Evolutionary conservation across 1,140 invertebrate species (phyloP), one percentile per base, ranked within the genome.

Genomic region (Drosophila asahinai): DNA sequence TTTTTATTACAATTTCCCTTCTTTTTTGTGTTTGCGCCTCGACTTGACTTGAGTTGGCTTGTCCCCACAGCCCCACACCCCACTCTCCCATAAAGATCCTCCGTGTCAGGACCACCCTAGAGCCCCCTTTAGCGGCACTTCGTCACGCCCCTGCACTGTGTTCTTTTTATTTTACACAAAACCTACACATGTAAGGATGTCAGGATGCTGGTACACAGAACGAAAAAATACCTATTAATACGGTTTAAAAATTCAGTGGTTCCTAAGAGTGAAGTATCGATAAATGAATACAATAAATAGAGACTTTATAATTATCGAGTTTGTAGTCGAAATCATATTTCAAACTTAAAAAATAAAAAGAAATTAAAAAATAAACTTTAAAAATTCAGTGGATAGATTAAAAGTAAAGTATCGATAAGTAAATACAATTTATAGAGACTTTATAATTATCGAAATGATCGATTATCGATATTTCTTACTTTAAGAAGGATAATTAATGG

Each of bases 1-100:
- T 91, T 90, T 90, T 90, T 90, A 90, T 90, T 90, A 91, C 86
- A 80, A 86, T 86, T 91, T 86, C 75, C 74, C 73, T 78, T 75
- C 66, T 54, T 81, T 68, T 77, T 82, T 86, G 70, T 79, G 68
- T 64, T 76, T 77, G 74, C 49, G 54, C 59, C 55, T 33, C 47
- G 68, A 51, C 71, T 73, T 55, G 64, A 49, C 68, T 72, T 49
- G 68, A 73, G 45, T 43, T 73, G 70, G 38, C 52, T 72, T 54
- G 63, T 48, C 30, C 12, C 22, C 9, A 4, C 12, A 5, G 22
- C 27, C 19, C 3, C 3, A 7, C 14, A 22, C 1, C 19, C 3
- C 3, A 7, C 14, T 19, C 8, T 1, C 12, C 2, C 5, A 7
- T 7, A 30, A 30, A 30, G 15, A 22, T 8, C 33, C 9, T 15